A percentile compares a stretch with the other conserved stretches of the same genome.
phyloP scores from a whole-genome alignment of 2,113 vertebrate species.

The Crotophaga sulcirostris region DNA sequence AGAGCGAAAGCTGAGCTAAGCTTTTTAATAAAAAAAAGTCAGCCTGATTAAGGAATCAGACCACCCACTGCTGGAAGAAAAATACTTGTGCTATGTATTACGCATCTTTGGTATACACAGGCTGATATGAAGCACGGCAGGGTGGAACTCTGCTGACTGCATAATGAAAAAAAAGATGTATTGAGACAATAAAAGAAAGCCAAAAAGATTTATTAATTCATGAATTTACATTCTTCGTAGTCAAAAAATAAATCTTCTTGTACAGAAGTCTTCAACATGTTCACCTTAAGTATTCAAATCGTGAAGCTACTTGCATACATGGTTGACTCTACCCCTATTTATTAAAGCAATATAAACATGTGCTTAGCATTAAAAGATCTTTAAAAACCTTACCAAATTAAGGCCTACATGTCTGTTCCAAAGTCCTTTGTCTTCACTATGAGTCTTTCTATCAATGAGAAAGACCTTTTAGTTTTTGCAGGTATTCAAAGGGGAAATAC shows the following conservation, averaged over 20 bases:
- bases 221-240: background rate
- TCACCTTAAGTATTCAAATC: background rate
- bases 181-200: background rate
- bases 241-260: background rate
- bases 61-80: slow-evolving; percentile 9
- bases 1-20: slow-evolving; percentile 11
- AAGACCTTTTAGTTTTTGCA: background rate
- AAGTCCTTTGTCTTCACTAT: background rate
- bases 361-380: background rate
- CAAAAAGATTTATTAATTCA: background rate
- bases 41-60: slow-evolving; percentile 15
- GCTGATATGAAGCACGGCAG: background rate
- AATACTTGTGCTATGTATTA: background rate
- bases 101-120: background rate
- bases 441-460: background rate
- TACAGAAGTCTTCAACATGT: background rate
- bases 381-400: background rate
- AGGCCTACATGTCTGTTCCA: background rate
- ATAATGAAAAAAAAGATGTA: background rate
- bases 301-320: background rate
- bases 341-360: background rate
- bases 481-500: background rate
- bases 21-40: slow-evolving; percentile 31
- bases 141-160: background rate
- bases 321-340: background rate